These are phyloP conservation scores for Plectropomus leopardus DNA, from an alignment of 2,113 vertebrate species.

Conservation along the genomic window DNA sequence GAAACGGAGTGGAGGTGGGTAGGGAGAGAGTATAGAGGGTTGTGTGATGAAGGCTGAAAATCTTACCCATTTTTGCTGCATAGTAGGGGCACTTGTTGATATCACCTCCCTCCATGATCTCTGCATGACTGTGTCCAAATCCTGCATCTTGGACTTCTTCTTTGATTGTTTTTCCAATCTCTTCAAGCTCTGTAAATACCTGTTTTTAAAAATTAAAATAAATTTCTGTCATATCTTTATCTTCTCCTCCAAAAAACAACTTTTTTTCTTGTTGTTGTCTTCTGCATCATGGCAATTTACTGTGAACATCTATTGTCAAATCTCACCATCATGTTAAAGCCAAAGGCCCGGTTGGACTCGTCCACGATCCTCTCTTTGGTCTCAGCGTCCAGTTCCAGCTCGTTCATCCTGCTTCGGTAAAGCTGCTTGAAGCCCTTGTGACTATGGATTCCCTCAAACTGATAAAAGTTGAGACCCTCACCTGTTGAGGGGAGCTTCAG, in stretches of 20 bases:
- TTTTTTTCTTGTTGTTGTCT: neutral
- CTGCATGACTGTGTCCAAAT: conserved; percentile 79
- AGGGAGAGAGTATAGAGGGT: too few species aligned
- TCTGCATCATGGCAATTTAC: neutral
- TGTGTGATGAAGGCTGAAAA: too few species aligned
- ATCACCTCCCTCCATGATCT: conserved; percentile 85
- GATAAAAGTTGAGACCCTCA: conserved; percentile 91
- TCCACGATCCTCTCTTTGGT: conserved; percentile 89
- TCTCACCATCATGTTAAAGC: conserved; percentile 91
- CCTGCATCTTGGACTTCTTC: conserved; percentile 83
- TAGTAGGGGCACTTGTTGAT: conserved; percentile 91
- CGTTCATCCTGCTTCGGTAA: conserved; percentile 92
- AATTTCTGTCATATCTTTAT: neutral
- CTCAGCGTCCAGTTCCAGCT: conserved; percentile 86
- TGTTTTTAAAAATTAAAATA: conserved; percentile 61
- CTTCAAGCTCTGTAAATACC: conserved; percentile 92
- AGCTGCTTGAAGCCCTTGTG: conserved; percentile 94
- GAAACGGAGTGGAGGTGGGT: too few species aligned
- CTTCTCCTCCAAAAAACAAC: neutral
- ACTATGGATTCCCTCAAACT: conserved; percentile 89
- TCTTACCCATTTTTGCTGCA: conserved; percentile 83
- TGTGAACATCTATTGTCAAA: neutral
- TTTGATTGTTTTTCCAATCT: conserved; percentile 82
- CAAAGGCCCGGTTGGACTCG: conserved; percentile 91
- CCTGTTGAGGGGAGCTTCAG: conserved; percentile 89